Evolutionary conservation across 2,888 invertebrate genomes (phyloP), one percentile per base, ranked within the genome.

Genomic region (Chorisops tibialis): DNA sequence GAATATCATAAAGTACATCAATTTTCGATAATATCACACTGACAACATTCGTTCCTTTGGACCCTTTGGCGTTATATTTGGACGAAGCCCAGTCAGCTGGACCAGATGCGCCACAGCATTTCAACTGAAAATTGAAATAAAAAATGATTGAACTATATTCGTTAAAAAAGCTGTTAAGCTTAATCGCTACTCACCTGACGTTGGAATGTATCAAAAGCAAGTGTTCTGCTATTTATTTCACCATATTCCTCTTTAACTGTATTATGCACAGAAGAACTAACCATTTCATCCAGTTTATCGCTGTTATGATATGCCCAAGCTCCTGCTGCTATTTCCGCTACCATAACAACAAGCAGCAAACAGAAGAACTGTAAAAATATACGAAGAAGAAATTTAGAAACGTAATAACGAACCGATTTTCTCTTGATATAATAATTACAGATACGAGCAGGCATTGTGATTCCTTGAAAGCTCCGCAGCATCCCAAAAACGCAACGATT

Each of bases 391-490:
- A 11, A 39, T 16, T 22, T n/a, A n/a, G 38, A 16, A 43, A 48
- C 51, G 51, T 16, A n/a, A n/a, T n/a, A 18, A 19, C 19, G 18
- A n/a, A 19, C 38, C 6, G 9, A 38, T 43, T 19, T 16, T 9
- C n/a, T 7, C 22, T 9, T 43, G 3, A 12, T n/a, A 16, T 7
- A 12, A 38, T 9, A 79, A 85, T 83, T 79, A 91, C 90, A 73
- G 85, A 81, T 65, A 87, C 83, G 45, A 94, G 83, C 79, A 90
- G 83, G 74, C 89, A 89, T 71, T 87, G 87, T 18, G 88, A 90
- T 76, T 89, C 88, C 69, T 85, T 84, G 65, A 87, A 83, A 6
- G 92, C 89, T 37, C 93, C 93, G 72, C 88, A 89, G 73, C 92
- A 93, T 60, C 93, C 93, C 48, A 93, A 81, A 75, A 91, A 87